Evolutionary conservation across 2,888 invertebrate species (phyloP), one percentile per base, ranked within the genome.

Genomic region (Charanyca ferruginea): DNA sequence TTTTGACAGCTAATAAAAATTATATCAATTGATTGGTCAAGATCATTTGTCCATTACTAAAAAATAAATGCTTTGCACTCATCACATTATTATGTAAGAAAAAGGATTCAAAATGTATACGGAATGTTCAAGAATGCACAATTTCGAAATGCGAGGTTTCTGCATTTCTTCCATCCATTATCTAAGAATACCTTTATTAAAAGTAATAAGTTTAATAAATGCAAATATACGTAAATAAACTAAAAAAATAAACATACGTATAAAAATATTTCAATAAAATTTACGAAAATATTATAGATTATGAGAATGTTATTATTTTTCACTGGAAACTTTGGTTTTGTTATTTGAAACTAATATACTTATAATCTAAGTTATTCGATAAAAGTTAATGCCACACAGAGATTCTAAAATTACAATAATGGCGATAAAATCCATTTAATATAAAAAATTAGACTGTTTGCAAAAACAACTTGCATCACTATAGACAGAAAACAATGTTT

Each of bases 261-360:
- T 16, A 66, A 63, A 64, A 53, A 64, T 70, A 77, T 59, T 57
- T 44, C 3, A 60, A 55, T 54, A 32, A 32, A 66, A 54, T 66
- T 75, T 58, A 9, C 41, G 44, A 45, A 62, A 66, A 77, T 72
- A 74, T 65, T 47, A n/a, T 38, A 61, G 32, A 61, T 62, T 28
- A 28, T 25, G 59, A 47, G 38, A 52, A 38, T 52, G 48, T 1
- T 7, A 44, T 62, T 35, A 55, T 54, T 54, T 42, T 59, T 66
- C 62, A 73, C 66, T 73, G 81, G 77, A 83, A 82, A 80, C 90
- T 90, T 90, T 90, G 90, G 90, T 86, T 77, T 87, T 77, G 62
- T 81, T 68, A 54, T 82, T 83, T 77, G 71, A 73, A 79, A 83
- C 82, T 83, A 83, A 70, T 20, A 58, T 62, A 83, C 81, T 74